phyloP scores from a whole-genome alignment of 2,888 invertebrate genomes.

The Acrobasis suavella region DNA sequence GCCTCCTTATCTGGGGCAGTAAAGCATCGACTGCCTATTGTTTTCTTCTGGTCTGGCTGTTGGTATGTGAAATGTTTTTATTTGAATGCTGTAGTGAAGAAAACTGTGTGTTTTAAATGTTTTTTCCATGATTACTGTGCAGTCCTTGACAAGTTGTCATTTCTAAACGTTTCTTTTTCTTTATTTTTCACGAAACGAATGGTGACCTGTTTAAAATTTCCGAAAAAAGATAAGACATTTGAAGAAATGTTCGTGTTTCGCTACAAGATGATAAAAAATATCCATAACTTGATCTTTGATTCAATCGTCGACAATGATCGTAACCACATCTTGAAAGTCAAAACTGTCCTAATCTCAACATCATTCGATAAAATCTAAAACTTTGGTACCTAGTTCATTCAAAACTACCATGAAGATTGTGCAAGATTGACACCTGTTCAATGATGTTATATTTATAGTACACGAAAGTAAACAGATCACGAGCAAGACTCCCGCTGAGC shows the following conservation, averaged over 20 bases:
- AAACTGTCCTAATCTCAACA: neutral
- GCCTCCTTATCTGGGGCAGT: conserved; percentile 10
- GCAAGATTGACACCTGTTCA: conserved; percentile 14
- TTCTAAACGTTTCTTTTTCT: too few relatives aligned
- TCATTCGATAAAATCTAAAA: neutral
- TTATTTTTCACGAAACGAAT: too few relatives aligned
- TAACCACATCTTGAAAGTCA: neutral
- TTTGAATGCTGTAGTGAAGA: neutral
- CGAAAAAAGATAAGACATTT: too few relatives aligned
- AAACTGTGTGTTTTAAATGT: too few relatives aligned
- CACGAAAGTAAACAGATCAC: conserved; percentile 34
- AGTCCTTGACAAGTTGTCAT: too few relatives aligned
- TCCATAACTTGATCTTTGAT: too few relatives aligned
- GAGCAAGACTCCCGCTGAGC: conserved; percentile 54
- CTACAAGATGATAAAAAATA: too few relatives aligned
- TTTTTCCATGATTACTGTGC: too few relatives aligned
- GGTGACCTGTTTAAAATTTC: too few relatives aligned
- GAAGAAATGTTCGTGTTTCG: too few relatives aligned
- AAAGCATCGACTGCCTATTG: conserved; percentile 17
- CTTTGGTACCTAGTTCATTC: neutral
- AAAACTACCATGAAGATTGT: neutral
- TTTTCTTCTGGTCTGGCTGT: conserved; percentile 1
- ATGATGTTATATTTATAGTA: conserved; percentile 5
- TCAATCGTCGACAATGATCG: too few relatives aligned
- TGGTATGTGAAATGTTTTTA: conserved; percentile 12